Evolutionary conservation across 2,888 invertebrate genomes (phyloP), one percentile per base, ranked within the genome.

Genomic region (Aelia acuminata): DNA sequence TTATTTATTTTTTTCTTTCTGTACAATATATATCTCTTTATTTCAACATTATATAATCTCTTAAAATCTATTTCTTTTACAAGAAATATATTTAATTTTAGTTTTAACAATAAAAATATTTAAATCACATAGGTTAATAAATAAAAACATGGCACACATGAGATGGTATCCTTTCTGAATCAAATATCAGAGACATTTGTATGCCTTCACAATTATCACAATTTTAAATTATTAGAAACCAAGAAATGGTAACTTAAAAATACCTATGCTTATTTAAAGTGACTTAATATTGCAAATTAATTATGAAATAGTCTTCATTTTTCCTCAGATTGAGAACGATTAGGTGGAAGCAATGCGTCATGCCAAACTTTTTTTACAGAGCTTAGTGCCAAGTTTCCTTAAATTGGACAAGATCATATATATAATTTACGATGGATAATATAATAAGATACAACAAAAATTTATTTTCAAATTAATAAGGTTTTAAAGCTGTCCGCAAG

Each of bases 1-100:
- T 43, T 26, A 43, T 80, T 80, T 80, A 22, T 43, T 43, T 80
- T 47, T 35, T 35, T 80, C 11, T 80, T 80, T 80, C 43, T 80
- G 80, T 80, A 80, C 80, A 80, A 80, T 80, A 80, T 80, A 80
- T 80, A 80, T 80, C 80, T 80, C 80, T 80, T 80, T 70, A 39
- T 80, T 47, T 80, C 80, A 80, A 80, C 80, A n/a, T 80, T 47
- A 80, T 80, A 80, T 80, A 80, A 47, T 43, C 80, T 80, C 80
- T 43, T 43, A 80, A 43, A 47, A 43, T 80, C 43, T 80, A 80
- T 80, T 80, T 80, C 80, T 80, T 80, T 80, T 43, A 75, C 80
- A 80, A 80, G 80, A 80, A 80, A 80, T 80, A 43, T 43, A 80
- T 80, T 43, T 43, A 22, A 11, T 80, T 80, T 80, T 80, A n/a